Percentiles rank a stretch among this genome's conserved stretches.
Conservation (phyloP, 1,140 invertebrate species). For the Prorops nasuta region DNA sequence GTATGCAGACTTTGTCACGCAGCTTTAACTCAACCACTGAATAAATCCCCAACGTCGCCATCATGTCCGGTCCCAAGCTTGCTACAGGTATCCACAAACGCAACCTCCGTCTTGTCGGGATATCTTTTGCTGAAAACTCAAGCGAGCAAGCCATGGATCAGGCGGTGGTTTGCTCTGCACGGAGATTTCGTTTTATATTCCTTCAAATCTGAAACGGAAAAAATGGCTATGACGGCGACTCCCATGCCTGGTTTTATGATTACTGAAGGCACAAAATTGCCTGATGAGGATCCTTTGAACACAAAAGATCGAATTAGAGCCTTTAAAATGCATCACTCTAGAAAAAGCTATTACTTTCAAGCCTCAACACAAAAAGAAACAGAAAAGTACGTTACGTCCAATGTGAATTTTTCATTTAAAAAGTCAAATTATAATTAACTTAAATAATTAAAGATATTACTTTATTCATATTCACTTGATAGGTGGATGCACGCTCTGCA, state of each 20-base stretch:
- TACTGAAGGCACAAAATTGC: constrained; percentile 41
- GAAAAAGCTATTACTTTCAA: constrained; percentile 61
- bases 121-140: constrained; percentile 62
- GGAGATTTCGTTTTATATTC: constrained; percentile 67
- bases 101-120: constrained; percentile 60
- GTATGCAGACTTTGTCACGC: constrained; percentile 51
- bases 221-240: constrained; percentile 62
- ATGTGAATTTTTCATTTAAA: background rate
- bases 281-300: constrained; percentile 47
- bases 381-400: constrained; percentile 49
- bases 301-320: constrained; percentile 53
- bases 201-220: constrained; percentile 61
- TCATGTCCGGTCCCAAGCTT: constrained; percentile 48
- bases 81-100: constrained; percentile 60
- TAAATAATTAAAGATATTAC: constrained; percentile 16
- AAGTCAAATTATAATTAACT: constrained; percentile 1
- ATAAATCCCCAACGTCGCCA: constrained; percentile 44
- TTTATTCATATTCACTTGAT: constrained; percentile 20
- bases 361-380: constrained; percentile 52
- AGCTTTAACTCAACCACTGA: constrained; percentile 46
- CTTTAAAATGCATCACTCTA: constrained; percentile 62
- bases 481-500: constrained; percentile 56
- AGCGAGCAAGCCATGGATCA: constrained; percentile 60
- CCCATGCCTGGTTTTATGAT: constrained; percentile 64
- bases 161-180: constrained; percentile 64